These are phyloP conservation scores for Drosophila anomelani DNA, from an alignment of 2,888 invertebrate species.

Conservation along the genomic window DNA sequence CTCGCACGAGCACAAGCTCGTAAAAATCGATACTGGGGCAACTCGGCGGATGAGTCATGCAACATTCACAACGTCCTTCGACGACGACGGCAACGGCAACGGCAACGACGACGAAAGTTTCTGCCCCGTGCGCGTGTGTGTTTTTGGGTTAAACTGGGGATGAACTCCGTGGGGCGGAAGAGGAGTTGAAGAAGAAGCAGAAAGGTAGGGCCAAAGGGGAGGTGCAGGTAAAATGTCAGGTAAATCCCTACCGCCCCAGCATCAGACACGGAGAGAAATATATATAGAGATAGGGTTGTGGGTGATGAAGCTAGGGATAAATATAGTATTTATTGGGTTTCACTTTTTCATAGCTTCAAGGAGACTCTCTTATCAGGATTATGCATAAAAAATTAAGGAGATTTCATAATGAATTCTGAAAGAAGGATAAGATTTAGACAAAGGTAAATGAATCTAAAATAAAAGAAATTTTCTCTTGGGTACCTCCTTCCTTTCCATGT, in stretches of 20 bases:
- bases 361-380: not conserved
- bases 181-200: not conserved
- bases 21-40: conserved; percentile 70
- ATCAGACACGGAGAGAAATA: conserved; percentile 1
- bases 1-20: not conserved
- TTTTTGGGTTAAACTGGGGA: conserved; percentile 61
- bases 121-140: conserved; percentile 28
- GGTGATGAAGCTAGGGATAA: not conserved
- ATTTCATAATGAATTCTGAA: not conserved
- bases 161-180: conserved; percentile 52
- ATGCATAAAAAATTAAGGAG: not conserved
- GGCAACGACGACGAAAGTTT: conserved; percentile 5
- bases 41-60: conserved; percentile 73
- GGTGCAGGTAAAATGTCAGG: not conserved
- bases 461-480: too few relatives aligned
- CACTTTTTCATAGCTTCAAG: not conserved
- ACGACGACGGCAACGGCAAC: conserved; percentile 11
- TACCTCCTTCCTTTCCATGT: not conserved
- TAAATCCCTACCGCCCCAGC: conserved; percentile 6
- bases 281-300: not conserved
- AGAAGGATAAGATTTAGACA: not conserved
- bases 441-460: too few relatives aligned
- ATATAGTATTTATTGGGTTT: too few relatives aligned
- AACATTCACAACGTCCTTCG: conserved; percentile 57
- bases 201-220: not conserved